Evolutionary conservation across 2,797 vertebrate genomes (phyloP).

Genomic region (Phalanger gymnotis): DNA sequence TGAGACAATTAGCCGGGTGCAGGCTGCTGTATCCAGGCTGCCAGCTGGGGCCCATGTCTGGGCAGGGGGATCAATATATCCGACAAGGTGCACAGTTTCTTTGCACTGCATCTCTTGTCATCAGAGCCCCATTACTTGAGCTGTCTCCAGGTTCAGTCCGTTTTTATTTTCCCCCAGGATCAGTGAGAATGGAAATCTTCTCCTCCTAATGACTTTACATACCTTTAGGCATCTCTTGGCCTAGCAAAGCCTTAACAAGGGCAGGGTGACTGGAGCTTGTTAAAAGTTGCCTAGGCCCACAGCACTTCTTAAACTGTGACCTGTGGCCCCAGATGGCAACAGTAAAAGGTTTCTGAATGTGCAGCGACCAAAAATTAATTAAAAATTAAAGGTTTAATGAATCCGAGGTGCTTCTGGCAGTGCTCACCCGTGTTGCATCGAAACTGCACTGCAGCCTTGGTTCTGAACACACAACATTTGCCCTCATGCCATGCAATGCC

Average conservation of each 20-base stretch:
- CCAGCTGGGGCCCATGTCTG: conserved; percentile 1
- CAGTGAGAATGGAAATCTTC: neutral
- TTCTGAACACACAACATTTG: no score
- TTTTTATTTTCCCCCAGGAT: neutral
- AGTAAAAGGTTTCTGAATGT: no score
- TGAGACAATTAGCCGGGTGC: neutral
- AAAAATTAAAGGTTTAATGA: no score
- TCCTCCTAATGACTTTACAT: accelerated
- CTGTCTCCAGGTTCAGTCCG: neutral
- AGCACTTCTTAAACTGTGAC: no score
- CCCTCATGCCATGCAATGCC: no score
- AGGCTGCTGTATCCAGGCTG: neutral
- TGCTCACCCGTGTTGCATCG: no score
- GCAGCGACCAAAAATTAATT: no score
- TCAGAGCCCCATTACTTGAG: neutral
- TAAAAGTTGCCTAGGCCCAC: neutral
- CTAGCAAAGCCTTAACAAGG: neutral
- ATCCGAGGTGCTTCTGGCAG: no score
- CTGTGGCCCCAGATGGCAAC: no score
- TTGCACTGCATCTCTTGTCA: neutral
- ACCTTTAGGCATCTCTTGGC: neutral
- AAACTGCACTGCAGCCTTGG: no score
- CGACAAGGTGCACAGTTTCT: neutral
- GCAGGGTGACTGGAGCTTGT: neutral
- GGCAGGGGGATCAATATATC: neutral